These are phyloP conservation scores for Polydrusus tereticollis DNA, from an alignment of 2,888 invertebrate genomes.

Conservation along the genomic window DNA sequence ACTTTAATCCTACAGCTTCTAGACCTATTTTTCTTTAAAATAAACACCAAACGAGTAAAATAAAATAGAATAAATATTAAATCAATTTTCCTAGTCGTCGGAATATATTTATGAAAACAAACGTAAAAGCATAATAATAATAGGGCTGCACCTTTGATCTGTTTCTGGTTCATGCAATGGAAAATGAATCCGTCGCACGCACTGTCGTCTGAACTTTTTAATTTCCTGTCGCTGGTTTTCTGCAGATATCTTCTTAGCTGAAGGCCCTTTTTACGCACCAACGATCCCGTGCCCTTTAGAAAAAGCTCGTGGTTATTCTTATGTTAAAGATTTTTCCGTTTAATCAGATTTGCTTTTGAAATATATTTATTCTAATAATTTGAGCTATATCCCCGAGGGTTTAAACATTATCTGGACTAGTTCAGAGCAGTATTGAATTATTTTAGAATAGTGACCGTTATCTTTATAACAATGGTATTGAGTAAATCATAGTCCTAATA, in stretches of 20 bases:
- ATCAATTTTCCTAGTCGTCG: background rate
- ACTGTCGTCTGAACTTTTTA: constrained; percentile 61
- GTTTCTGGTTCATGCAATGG: constrained; percentile 32
- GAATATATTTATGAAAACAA: background rate
- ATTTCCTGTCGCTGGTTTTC: constrained; percentile 60
- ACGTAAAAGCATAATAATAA: background rate
- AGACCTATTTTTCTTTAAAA: too few species aligned
- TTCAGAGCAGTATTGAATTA: too few species aligned
- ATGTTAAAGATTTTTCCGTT: background rate
- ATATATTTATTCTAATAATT: background rate
- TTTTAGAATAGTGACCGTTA: too few species aligned
- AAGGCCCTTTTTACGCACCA: constrained; percentile 28
- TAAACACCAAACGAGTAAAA: too few species aligned
- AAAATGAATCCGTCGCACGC: constrained; percentile 53
- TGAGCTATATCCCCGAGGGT: background rate
- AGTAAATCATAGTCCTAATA: too few species aligned
- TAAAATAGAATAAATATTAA: background rate
- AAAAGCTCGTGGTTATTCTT: constrained; percentile 19
- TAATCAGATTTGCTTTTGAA: constrained; percentile 2
- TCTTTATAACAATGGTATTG: too few species aligned
- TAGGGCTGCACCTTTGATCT: constrained; percentile 33
- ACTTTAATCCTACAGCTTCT: too few species aligned
- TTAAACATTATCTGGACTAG: background rate
- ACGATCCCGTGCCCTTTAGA: constrained; percentile 5
- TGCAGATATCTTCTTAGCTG: constrained; percentile 25